Percentiles rank a stretch among this genome's conserved stretches.
phyloP scores from a whole-genome alignment of 2,888 invertebrate species.

The Melolontha melolontha region DNA sequence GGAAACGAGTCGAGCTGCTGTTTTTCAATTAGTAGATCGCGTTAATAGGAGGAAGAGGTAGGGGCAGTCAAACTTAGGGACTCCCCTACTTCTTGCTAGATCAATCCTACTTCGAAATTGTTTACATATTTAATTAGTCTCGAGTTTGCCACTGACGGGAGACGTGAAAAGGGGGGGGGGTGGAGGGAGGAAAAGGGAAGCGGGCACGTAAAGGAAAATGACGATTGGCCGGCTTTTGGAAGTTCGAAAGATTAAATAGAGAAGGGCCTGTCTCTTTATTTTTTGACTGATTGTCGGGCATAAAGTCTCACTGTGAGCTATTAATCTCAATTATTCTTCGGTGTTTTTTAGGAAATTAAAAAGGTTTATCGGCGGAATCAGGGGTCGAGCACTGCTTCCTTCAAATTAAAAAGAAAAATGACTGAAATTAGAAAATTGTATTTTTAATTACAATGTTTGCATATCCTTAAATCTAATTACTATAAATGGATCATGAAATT shows the following conservation, averaged over 20 bases:
- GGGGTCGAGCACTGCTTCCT: neutral
- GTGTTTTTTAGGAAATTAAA: conserved; percentile 34
- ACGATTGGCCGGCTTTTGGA: conserved; percentile 18
- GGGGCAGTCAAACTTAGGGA: neutral
- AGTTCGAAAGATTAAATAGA: conserved; percentile 48
- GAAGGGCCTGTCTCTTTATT: conserved; percentile 44
- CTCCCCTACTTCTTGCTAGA: conserved; percentile 25
- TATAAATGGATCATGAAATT: no score
- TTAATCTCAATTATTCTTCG: conserved; percentile 39
- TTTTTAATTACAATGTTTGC: conserved; percentile 2
- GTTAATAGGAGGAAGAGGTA: conserved; percentile 33
- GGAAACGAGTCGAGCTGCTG: conserved; percentile 43
- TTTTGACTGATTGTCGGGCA: conserved; percentile 44
- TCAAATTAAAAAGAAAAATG: conserved; percentile 17
- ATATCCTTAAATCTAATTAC: no score
- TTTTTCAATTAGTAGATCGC: conserved; percentile 50
- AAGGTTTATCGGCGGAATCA: conserved; percentile 14
- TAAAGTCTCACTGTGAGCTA: conserved; percentile 25
- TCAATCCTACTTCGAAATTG: conserved; percentile 52
- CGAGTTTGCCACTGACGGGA: conserved; percentile 45
- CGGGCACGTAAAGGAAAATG: no score
- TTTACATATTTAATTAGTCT: conserved; percentile 53
- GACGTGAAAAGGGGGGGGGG: conserved; percentile 11
- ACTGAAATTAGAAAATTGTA: conserved; percentile 8
- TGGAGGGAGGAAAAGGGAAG: neutral